Percentiles rank a stretch among this genome's conserved stretches.
Evolutionary conservation across 2,888 invertebrate species (phyloP).

Genomic region (Diarsia brunnea): DNA sequence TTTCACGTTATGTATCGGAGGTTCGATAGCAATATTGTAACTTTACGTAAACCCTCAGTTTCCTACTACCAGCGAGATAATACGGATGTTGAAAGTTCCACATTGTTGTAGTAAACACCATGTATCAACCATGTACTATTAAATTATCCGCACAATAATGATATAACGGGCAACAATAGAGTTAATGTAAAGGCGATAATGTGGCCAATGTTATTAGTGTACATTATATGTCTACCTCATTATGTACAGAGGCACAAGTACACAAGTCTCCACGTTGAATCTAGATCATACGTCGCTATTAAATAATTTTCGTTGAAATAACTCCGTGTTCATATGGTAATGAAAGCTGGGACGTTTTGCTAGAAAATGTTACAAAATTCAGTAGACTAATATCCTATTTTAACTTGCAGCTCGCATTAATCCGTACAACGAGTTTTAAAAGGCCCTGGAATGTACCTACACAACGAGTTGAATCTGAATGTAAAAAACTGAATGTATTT

Average conservation of each 20-base stretch:
- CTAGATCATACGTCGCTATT: conserved; percentile 45
- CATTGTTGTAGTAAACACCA: conserved; percentile 28
- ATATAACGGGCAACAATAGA: conserved; percentile 54
- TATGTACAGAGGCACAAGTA: conserved; percentile 38
- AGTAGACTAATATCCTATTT: conserved; percentile 19
- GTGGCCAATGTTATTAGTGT: conserved; percentile 43
- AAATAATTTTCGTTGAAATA: conserved; percentile 38
- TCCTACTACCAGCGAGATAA: conserved; percentile 3
- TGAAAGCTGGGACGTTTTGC: conserved; percentile 30
- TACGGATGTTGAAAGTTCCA: conserved; percentile 29
- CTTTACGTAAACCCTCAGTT: neutral
- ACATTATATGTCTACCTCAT: conserved; percentile 34
- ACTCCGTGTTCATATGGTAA: conserved; percentile 56
- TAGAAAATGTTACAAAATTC: conserved; percentile 36
- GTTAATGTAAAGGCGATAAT: conserved; percentile 53
- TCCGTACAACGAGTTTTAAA: conserved; percentile 8
- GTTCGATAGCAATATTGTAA: neutral
- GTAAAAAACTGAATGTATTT: conserved; percentile 23
- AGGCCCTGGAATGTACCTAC: neutral
- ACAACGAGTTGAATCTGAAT: conserved; percentile 1
- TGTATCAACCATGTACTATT: conserved; percentile 33
- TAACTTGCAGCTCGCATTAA: conserved; percentile 19
- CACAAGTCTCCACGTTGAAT: conserved; percentile 37
- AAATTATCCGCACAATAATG: conserved; percentile 53
- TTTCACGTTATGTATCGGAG: neutral